Evolutionary conservation across 2,888 invertebrate genomes (phyloP).

Genomic region (Arge pagana): DNA sequence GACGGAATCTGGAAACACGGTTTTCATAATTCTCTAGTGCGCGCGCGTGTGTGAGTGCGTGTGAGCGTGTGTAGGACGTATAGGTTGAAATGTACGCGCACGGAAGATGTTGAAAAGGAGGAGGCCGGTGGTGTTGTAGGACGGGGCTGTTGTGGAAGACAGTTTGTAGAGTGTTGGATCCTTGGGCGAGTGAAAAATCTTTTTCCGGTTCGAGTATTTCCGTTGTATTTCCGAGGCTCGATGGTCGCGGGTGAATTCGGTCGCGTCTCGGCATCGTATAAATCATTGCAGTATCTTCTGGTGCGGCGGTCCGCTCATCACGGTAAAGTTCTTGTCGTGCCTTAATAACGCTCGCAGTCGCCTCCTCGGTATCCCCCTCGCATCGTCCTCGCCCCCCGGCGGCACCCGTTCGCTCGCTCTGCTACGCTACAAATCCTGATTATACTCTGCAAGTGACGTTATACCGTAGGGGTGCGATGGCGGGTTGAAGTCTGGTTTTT

Average conservation of each 20-base stretch:
- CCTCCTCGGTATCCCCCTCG: slow-evolving; percentile 34
- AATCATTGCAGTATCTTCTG: slow-evolving; percentile 56
- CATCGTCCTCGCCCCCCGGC: slow-evolving; percentile 28
- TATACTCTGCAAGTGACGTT: slow-evolving; percentile 61
- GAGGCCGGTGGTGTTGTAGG: slow-evolving; percentile 21
- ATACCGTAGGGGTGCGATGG: slow-evolving; percentile 51
- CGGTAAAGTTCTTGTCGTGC: slow-evolving; percentile 57
- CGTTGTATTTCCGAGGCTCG: not conserved
- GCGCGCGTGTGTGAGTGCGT: no score
- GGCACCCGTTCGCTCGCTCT: slow-evolving; percentile 26
- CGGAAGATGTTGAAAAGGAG: slow-evolving; percentile 14
- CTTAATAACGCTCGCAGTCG: slow-evolving; percentile 56
- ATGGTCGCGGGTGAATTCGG: not conserved
- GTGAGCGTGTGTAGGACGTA: no score
- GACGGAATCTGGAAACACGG: slow-evolving; percentile 31
- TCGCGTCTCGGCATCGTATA: slow-evolving; percentile 48
- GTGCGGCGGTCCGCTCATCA: slow-evolving; percentile 56
- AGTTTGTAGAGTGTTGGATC: slow-evolving; percentile 37
- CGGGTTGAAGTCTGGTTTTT: slow-evolving; percentile 56
- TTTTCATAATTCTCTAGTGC: no score
- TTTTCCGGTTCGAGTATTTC: not conserved
- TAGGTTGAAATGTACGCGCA: no score
- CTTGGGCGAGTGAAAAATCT: not conserved
- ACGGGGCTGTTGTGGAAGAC: slow-evolving; percentile 37
- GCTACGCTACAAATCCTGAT: slow-evolving; percentile 61